These are phyloP conservation scores for Harmothoe impar DNA, from an alignment of 2,888 invertebrate genomes.

Conservation along the genomic window DNA sequence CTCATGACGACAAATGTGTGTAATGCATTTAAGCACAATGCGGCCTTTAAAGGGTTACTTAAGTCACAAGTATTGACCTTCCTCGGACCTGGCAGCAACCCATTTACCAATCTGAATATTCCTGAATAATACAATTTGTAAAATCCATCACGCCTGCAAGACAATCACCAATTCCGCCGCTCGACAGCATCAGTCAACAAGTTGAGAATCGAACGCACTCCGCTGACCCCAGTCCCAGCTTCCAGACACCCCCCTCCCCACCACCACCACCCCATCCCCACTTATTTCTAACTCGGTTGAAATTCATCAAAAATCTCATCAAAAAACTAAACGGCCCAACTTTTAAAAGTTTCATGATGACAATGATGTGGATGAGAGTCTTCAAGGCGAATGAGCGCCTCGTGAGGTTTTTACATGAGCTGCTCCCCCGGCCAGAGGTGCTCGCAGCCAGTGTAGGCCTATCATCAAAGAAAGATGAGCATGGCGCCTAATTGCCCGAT, in stretches of 20 bases:
- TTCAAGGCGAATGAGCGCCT: not conserved
- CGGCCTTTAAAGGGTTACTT: too few relatives aligned
- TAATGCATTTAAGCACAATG: too few relatives aligned
- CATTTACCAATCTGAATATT: not conserved
- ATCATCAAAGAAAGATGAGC: not conserved
- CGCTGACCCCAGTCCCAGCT: not conserved
- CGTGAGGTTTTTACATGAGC: not conserved
- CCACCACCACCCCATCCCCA: not conserved
- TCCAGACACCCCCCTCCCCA: not conserved
- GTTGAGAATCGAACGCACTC: not conserved
- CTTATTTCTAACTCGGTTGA: not conserved
- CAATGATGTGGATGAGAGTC: slow-evolving; percentile 26
- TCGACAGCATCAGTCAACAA: not conserved
- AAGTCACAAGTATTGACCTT: too few relatives aligned
- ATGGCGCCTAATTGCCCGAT: not conserved
- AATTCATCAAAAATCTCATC: not conserved
- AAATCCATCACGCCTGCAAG: not conserved
- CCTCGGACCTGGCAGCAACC: not conserved
- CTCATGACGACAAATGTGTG: too few relatives aligned
- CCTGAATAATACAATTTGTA: slow-evolving; percentile 20
- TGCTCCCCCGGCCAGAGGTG: not conserved
- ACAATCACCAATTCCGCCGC: not conserved
- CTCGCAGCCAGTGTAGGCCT: not conserved
- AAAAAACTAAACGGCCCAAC: not conserved
- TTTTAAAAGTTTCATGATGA: slow-evolving; percentile 33